Base-by-base conservation (phyloP, 2,113 vertebrate genomes). In the Pao palembangensis region DNA sequence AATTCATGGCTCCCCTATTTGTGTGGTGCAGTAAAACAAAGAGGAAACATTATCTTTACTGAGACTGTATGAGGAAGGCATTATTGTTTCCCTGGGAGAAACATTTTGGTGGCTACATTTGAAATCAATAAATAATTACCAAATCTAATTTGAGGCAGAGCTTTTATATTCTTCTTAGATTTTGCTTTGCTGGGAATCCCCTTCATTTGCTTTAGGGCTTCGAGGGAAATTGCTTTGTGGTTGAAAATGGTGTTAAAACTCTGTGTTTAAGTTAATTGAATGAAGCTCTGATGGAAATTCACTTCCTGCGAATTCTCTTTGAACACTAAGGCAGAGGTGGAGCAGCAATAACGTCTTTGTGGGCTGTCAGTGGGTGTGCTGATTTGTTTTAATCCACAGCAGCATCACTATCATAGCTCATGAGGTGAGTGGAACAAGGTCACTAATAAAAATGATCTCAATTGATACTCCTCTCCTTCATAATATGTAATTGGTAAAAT, bases 221-320 rank as follows among this genome's bases (percentile, higher is more conserved):
- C 41, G 6, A 2, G 47, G 16, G 19, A 57, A 23, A 58, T 73
- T 60, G 48, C 34, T 70, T 64, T 75, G 46, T 68, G 44, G 6
- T 25, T 3, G 19, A 19, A 46, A 64, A 42, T 10, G 44, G 20
- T 6, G 21, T 11, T 47, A 16, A 21, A 59, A 55, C 10, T 60
- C 23, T 49, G 16, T 23, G 4, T 1, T 19, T 14, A 34, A 17
- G 51, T 14, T 28, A 48, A 64, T 25, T 64, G 14, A 71, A 64
- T 67, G 21, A 43, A 55, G 44, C 18, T 8, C 50, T 51, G 44
- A 46, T 52, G 10, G 49, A 67, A 52, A 47, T 23, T 34, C 18
- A 14, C 31, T 58, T 64, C 7, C 34, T 38, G 34, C 11, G 10
- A 38, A 38, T 8, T 38, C 10, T 38, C 34, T 38, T 38, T 38